phyloP scores from a whole-genome alignment of 2,113 vertebrate species.

The Hippotragus niger region DNA sequence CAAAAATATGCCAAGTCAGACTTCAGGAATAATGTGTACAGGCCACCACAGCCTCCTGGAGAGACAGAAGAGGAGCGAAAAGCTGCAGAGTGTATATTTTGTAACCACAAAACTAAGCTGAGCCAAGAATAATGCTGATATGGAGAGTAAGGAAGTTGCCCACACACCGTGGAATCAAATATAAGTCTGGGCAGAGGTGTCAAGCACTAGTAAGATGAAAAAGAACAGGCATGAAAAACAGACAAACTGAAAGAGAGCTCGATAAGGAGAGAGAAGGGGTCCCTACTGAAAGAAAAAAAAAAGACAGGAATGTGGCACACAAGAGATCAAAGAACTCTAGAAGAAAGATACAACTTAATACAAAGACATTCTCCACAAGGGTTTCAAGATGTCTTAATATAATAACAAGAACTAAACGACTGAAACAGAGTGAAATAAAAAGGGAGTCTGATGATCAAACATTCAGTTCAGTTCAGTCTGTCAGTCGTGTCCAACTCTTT shows the following conservation, averaged over 20 bases:
- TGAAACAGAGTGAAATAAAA: background rate
- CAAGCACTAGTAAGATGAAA: background rate
- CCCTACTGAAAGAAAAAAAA: background rate
- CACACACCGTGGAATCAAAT: background rate
- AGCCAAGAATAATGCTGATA: background rate
- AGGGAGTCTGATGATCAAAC: background rate
- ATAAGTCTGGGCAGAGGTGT: background rate
- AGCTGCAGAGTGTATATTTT: background rate
- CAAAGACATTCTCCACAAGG: background rate
- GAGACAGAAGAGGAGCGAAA: background rate
- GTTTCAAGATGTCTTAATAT: background rate
- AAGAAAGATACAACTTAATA: background rate
- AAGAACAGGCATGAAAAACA: background rate
- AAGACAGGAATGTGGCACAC: background rate
- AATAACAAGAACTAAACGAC: background rate
- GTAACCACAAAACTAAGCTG: background rate
- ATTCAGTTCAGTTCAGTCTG: too few species aligned
- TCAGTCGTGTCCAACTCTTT: too few species aligned
- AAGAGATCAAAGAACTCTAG: background rate
- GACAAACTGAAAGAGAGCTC: background rate
- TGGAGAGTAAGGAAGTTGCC: background rate
- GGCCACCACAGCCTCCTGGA: background rate
- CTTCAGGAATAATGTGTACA: background rate
- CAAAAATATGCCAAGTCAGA: background rate
- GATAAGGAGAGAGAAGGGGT: background rate